Evolutionary conservation across 2,113 vertebrate genomes (phyloP), one percentile per base, ranked within the genome.

Genomic region (Nothoprocta perdicaria): DNA sequence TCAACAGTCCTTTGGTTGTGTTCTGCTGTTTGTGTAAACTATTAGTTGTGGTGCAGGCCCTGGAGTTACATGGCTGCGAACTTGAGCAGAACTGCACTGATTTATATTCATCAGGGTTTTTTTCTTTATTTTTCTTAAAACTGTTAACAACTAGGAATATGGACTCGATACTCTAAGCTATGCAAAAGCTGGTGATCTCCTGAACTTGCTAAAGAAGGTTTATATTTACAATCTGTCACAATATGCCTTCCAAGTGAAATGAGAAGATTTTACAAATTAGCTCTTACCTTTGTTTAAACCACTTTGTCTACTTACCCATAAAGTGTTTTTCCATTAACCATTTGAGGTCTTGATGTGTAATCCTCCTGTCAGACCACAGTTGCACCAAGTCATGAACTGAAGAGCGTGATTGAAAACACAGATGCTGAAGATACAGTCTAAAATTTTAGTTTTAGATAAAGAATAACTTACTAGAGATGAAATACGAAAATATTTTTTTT

Each of bases 381-480:
- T 78, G 35, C 4, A 10, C 31, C 80, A n/a, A 29, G 33, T 65
- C 13, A 3, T 35, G 9, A 48, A 67, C 14, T 79, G 61, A 3
- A 19, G 26, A 57, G 10, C 19, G 31, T 89, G 62, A 22, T 9
- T 48, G 15, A 74, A 84, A 87, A 80, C 33, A 17, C 19, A 60
- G 58, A 50, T 8, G 12, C 31, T 74, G 48, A 80, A 61, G n/a
- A 50, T 88, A 43, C 27, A 57, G 35, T 62, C 33, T 9, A 8
- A 3, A 24, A 22, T 71, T 7, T 75, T 12, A 35, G 5, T 58
- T 63, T 43, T 1, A 1, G 7, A 1, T 22, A 14, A 23, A 12
- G 18, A 3, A n/a, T 45, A 74, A 12, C 7, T 73, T 86, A 2
- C 38, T 79, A 23, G 23, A 58, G 19, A 78, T 89, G 19, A 29